Evolutionary conservation across 2,888 invertebrate genomes (phyloP).

Genomic region (Trissolcus brochymenae): DNA sequence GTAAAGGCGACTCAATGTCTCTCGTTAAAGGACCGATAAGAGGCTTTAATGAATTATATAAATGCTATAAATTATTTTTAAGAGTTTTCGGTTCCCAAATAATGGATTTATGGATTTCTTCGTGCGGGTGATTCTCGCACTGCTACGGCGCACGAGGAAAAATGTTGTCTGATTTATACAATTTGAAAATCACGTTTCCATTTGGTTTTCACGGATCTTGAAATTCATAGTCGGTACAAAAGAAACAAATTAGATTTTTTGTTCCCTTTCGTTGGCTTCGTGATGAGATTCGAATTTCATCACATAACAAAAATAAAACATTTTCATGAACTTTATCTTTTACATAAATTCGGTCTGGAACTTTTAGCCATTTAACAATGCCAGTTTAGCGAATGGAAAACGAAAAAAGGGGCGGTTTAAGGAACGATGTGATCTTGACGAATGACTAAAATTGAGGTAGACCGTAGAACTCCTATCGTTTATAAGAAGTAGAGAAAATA

Average conservation of each 20-base stretch:
- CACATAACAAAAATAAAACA: no score
- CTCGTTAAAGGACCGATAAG: conserved; percentile 36
- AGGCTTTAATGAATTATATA: conserved; percentile 15
- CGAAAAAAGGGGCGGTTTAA: not conserved
- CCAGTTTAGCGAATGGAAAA: not conserved
- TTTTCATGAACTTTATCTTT: no score
- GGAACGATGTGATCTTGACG: conserved; percentile 33
- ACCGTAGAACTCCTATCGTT: conserved; percentile 27
- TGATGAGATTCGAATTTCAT: not conserved
- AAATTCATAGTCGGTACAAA: no score
- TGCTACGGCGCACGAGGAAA: no score
- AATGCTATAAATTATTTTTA: conserved; percentile 10
- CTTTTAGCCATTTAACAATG: conserved; percentile 16
- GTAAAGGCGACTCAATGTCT: not conserved
- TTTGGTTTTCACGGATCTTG: no score
- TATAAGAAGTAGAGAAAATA: conserved; percentile 43
- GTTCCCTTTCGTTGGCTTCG: no score
- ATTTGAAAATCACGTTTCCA: no score
- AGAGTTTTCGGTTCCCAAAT: no score
- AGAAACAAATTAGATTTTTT: no score
- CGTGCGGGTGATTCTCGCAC: no score
- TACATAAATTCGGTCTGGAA: not conserved
- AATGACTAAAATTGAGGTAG: conserved; percentile 31
- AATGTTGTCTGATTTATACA: no score
- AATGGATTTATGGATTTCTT: no score